Base-by-base conservation (phyloP, 2,113 vertebrate species). In the Glareola pratincola region DNA sequence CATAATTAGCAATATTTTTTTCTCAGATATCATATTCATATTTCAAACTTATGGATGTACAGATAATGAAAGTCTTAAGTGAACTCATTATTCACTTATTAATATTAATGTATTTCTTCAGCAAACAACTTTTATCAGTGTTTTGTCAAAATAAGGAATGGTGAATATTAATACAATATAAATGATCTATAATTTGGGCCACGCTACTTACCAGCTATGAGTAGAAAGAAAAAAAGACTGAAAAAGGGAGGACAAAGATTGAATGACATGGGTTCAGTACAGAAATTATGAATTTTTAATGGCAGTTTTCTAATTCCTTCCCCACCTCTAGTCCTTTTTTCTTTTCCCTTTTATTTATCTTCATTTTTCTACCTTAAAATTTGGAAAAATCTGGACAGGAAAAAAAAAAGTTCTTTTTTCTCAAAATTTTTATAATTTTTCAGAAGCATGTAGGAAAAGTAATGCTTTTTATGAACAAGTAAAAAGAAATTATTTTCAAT, bases 71-170 rank as follows among this genome's bases (percentile, higher is more conserved):
- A 90, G 37, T 88, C 45, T 94, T 93, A 90, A 96, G 83, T 74
- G 59, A 92, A 81, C 39, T 91, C 73, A 92, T 96, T 94, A 88
- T 88, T 95, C 64, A 68, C 67, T 77, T 85, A 89, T 96, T 92
- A 94, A 96, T 96, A 96, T 94, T 95, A 94, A 95, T 87, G 27
- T 39, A 53, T 95, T 92, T 91, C 59, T 89, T 93, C 91, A 89
- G 36, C 51, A 86, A 96, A 94, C 86, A 95, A 77, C 39, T 72
- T 92, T 95, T 95, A 92, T 86, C 73, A 81, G 50, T 63, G 67
- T 95, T 93, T 96, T 92, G 79, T 88, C 94, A 93, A 92, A 96
- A 94, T 77, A 95, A 77, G 80, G 36, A 81, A 81, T 81, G 56
- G 47, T 86, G 72, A 91, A 56, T 92, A 93, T 94, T 91, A 92